phyloP scores from a whole-genome alignment of 2,888 invertebrate species.

The Megaustenia siamemsis region DNA sequence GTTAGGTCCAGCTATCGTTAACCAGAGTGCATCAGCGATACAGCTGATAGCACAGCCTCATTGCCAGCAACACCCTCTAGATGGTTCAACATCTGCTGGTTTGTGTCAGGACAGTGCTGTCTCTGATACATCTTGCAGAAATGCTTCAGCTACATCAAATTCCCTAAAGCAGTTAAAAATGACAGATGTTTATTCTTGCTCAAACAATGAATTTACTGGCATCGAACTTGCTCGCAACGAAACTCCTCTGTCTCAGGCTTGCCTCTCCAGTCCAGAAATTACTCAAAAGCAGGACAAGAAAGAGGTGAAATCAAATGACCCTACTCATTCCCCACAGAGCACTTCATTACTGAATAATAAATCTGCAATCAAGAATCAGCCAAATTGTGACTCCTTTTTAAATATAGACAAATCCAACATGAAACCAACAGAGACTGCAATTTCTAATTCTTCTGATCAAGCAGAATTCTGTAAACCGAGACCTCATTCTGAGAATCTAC shows the following conservation, averaged over 20 bases:
- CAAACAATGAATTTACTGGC: constrained; percentile 12
- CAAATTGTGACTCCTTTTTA: not conserved
- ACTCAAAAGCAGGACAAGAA: no score
- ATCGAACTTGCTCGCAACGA: not conserved
- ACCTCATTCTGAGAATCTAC: not conserved
- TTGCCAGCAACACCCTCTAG: not conserved
- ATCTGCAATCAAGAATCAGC: not conserved
- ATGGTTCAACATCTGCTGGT: not conserved
- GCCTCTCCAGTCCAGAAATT: not conserved
- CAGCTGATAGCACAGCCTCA: not conserved
- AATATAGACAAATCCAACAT: not conserved
- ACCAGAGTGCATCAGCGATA: not conserved
- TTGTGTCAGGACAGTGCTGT: not conserved
- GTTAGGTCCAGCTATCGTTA: not conserved
- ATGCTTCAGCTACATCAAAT: not conserved
- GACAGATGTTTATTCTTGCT: constrained; percentile 35
- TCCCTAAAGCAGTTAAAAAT: constrained; percentile 28
- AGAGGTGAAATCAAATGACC: not conserved
- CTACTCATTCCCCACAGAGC: not conserved
- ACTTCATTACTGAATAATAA: not conserved
- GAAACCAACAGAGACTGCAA: not conserved
- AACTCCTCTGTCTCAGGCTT: not conserved
- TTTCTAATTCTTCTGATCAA: not conserved
- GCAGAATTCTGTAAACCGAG: not conserved
- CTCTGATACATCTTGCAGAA: not conserved